phyloP scores from a whole-genome alignment of 2,888 invertebrate species.

The Helleia helle region DNA sequence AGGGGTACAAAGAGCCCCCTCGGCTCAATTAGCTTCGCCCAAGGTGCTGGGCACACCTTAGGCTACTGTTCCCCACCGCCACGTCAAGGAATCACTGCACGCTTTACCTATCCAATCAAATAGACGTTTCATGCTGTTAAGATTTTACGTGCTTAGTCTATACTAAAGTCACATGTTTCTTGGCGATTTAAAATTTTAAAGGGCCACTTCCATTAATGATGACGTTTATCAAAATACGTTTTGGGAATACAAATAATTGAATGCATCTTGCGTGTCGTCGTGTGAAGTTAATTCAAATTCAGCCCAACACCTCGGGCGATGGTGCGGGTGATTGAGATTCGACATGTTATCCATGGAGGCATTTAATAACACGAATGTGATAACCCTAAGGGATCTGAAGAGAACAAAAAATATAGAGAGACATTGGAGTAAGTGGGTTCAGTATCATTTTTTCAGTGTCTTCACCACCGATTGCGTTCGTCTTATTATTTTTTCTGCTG shows the following conservation, averaged over 20 bases:
- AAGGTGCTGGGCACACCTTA: too few species aligned
- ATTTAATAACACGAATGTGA: conserved; percentile 66
- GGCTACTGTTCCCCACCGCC: too few species aligned
- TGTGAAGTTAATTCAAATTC: conserved; percentile 58
- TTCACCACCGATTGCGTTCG: too few species aligned
- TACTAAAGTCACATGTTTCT: too few species aligned
- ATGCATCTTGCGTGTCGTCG: conserved; percentile 23
- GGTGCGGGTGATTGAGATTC: conserved; percentile 52
- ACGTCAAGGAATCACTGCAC: too few species aligned
- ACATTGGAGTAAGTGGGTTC: background rate
- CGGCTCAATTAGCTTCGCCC: too few species aligned
- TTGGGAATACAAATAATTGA: conserved; percentile 4
- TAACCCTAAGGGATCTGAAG: conserved; percentile 35
- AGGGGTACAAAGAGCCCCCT: too few species aligned
- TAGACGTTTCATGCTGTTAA: too few species aligned
- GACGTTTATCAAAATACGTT: background rate
- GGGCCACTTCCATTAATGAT: background rate
- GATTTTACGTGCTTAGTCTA: too few species aligned
- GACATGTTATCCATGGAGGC: conserved; percentile 58
- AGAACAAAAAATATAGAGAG: background rate
- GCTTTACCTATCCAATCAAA: too few species aligned
- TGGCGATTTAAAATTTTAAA: conserved; percentile 11
- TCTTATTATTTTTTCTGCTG: too few species aligned
- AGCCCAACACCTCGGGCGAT: conserved; percentile 37
- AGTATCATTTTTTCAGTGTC: background rate